These are phyloP conservation scores for Heliothis peltigera DNA, from an alignment of 2,888 invertebrate genomes.

Conservation along the genomic window DNA sequence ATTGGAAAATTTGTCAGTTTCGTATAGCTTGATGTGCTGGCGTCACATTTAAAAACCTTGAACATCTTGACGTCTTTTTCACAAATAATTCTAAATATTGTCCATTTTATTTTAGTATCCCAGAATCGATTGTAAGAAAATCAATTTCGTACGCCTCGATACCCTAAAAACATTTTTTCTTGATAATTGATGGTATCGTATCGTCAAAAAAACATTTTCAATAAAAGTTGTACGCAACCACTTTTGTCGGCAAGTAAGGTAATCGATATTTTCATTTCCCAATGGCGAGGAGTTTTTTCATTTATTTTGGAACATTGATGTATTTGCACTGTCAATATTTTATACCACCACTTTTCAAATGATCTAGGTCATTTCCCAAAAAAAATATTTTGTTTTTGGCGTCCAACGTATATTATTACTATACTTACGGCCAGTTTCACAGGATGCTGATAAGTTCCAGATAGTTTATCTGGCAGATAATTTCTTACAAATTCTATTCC, in stretches of 20 bases:
- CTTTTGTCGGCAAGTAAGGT: conserved; percentile 7
- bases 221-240: conserved; percentile 42
- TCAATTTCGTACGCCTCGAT: conserved; percentile 5
- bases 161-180: conserved; percentile 6
- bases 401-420: too few species aligned
- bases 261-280: conserved; percentile 38
- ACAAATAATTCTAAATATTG: conserved; percentile 7
- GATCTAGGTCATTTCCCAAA: neutral
- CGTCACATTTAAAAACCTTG: too few species aligned
- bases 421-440: too few species aligned
- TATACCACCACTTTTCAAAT: neutral
- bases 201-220: conserved; percentile 47
- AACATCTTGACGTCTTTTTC: too few species aligned
- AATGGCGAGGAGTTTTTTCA: conserved; percentile 22
- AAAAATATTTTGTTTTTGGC: neutral
- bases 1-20: too few species aligned
- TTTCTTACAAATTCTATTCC: too few species aligned
- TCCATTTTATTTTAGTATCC: neutral
- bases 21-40: too few species aligned
- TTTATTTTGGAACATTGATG: conserved; percentile 26
- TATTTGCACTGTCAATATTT: conserved; percentile 35
- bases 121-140: conserved; percentile 18
- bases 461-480: too few species aligned
- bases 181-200: conserved; percentile 39
- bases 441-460: too few species aligned